phyloP scores from a whole-genome alignment of 2,888 invertebrate species.

The Apeira syringaria region DNA sequence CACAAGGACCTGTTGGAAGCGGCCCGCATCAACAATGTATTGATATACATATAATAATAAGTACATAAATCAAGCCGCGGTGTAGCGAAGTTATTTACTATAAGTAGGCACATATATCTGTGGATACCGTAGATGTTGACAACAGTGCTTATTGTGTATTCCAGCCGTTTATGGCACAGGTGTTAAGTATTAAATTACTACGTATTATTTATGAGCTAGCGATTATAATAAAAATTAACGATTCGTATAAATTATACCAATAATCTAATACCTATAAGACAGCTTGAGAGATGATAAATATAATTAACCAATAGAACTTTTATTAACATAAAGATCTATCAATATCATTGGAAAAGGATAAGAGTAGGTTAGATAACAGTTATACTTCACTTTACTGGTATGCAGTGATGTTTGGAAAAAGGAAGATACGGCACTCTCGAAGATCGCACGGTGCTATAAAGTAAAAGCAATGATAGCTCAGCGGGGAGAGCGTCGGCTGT shows the following conservation, averaged over 20 bases:
- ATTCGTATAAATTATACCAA: conserved; percentile 28
- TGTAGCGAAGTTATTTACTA: no score
- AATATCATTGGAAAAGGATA: conserved; percentile 11
- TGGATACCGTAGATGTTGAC: not conserved
- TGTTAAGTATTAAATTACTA: conserved; percentile 36
- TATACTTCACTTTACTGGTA: no score
- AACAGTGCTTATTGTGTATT: conserved; percentile 7
- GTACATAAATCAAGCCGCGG: no score
- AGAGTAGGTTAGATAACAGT: not conserved
- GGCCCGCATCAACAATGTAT: no score
- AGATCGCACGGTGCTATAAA: no score
- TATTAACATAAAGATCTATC: conserved; percentile 27
- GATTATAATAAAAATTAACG: conserved; percentile 34
- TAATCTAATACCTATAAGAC: conserved; percentile 28
- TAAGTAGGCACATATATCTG: no score
- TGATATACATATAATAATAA: no score
- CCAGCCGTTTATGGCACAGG: conserved; percentile 28
- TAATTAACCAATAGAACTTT: conserved; percentile 22
- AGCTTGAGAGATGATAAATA: conserved; percentile 29
- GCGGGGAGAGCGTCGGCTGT: no score
- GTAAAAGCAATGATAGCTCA: no score
- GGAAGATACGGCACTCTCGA: no score
- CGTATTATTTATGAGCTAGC: conserved; percentile 30
- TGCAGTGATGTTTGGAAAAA: no score
- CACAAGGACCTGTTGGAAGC: no score